These are phyloP conservation scores for Tragelaphus strepsiceros DNA, from an alignment of 2,113 vertebrate genomes.

Conservation along the genomic window DNA sequence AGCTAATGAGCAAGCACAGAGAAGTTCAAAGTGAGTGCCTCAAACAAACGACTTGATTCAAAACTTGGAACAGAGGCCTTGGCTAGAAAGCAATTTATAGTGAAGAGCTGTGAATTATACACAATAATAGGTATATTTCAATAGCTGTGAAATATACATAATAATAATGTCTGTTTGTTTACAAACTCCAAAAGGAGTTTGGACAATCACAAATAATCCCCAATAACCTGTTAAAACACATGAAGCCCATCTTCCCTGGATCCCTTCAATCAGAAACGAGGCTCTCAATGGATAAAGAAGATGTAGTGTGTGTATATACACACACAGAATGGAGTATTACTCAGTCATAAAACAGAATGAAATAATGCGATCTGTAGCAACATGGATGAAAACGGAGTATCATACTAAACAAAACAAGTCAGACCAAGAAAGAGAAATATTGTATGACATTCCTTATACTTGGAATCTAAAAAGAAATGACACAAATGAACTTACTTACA, in stretches of 20 bases:
- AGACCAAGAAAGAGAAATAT: not conserved
- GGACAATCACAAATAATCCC: not conserved
- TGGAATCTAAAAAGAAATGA: not conserved
- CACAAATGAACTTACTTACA: not conserved
- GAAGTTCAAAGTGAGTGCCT: not conserved
- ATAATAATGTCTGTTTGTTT: not conserved
- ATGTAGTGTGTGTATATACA: not conserved
- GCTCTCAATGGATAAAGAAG: not conserved
- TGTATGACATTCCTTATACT: not conserved
- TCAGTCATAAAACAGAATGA: not conserved
- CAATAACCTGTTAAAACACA: not conserved
- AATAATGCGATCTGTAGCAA: not conserved
- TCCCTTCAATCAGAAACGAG: not conserved
- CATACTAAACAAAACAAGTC: not conserved
- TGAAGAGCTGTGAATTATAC: not conserved
- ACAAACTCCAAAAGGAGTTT: not conserved
- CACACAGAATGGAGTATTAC: not conserved
- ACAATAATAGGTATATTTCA: not conserved
- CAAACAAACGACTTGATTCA: not conserved
- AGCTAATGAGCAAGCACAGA: not conserved
- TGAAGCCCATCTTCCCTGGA: not conserved
- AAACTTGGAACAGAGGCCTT: not conserved
- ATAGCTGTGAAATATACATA: not conserved
- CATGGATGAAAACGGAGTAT: not conserved
- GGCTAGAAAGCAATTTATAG: not conserved